Percentiles rank a stretch among this genome's conserved stretches.
These are phyloP conservation scores for Pseudobourletiella spinata DNA, from an alignment of 1,140 invertebrate genomes.

Conservation along the genomic window DNA sequence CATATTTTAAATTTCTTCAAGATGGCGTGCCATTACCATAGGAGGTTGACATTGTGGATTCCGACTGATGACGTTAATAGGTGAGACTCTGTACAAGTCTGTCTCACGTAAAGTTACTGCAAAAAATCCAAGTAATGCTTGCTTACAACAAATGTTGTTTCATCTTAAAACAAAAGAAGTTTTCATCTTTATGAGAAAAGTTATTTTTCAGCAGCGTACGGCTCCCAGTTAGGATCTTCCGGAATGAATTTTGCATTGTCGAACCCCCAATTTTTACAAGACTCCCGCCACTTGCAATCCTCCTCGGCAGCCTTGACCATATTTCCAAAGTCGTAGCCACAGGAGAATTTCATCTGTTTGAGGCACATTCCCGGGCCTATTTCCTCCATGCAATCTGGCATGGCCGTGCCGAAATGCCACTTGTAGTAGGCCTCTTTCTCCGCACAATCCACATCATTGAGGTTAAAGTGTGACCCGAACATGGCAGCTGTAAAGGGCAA, in stretches of 20 bases:
- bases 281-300: conserved; percentile 1
- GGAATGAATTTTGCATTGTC: conserved; percentile 2
- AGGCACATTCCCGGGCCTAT: neutral
- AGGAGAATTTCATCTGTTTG: conserved; percentile 8
- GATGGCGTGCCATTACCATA: neutral
- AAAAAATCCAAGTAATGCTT: neutral
- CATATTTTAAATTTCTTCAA: no score
- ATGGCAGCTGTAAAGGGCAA: neutral
- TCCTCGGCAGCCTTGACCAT: conserved; percentile 5
- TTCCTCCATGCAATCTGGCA: conserved; percentile 6
- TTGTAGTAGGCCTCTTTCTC: neutral
- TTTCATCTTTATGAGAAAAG: no score
- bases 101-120: neutral
- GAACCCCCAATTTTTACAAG: neutral
- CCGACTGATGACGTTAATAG: neutral
- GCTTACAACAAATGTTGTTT: neutral
- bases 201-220: neutral
- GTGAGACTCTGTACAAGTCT: neutral
- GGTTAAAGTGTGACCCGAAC: conserved; percentile 1
- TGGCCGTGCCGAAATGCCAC: conserved; percentile 2
- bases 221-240: conserved; percentile 4
- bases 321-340: conserved; percentile 6
- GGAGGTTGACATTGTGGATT: neutral
- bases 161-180: neutral
- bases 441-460: neutral